Base-by-base conservation (phyloP, 2,888 invertebrate species). In the Xylocampa areola region DNA sequence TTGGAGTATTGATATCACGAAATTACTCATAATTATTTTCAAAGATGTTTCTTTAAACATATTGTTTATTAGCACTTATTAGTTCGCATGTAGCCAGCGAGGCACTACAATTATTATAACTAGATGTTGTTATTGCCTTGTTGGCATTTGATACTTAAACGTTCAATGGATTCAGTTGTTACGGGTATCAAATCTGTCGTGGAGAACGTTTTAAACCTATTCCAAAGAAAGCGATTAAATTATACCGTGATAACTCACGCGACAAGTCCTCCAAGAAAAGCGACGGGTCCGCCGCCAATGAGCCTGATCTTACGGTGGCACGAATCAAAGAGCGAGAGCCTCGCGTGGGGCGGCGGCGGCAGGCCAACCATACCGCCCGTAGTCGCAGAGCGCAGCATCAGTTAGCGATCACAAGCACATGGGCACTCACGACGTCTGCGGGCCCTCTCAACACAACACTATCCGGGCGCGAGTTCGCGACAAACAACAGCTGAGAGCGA, bases 291-390 rank as follows among this genome's bases (percentile, higher is more conserved):
- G 62, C 95, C 95, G 77, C 96, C 95, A 85, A 96, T 95, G 81
- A 96, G 94, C 73, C 96, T 94, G 82, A 96, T 96, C 92, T 96
- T 96, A 85, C 96, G 94, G 89, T 96, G 96, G 87, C 96, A 96
- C 79, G 96, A 96, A 90, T 96, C 96, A 87, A 96, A 95, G 39
- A 96, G 94, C 68, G 96, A 96, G 67, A 95, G 94, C 67, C 96
- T 92, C 71, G 95, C 93, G 82, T 93, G 89, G 66, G 90, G 89
- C 82, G 89, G 89, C 77, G 89, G 89, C 81, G 94, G 87, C 68
- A 87, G 77, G 52, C 87, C 87, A 70, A 86, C 86, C 81, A 81
- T 80, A 73, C 85, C 86, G 89, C 93, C 89, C 89, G 94, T 82
- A 90, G 91, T 89, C 86, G 93, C 91, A 87, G 94, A 94, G 40